Evolutionary conservation across 2,113 vertebrate genomes (phyloP).

Genomic region (Lutjanus erythropterus): DNA sequence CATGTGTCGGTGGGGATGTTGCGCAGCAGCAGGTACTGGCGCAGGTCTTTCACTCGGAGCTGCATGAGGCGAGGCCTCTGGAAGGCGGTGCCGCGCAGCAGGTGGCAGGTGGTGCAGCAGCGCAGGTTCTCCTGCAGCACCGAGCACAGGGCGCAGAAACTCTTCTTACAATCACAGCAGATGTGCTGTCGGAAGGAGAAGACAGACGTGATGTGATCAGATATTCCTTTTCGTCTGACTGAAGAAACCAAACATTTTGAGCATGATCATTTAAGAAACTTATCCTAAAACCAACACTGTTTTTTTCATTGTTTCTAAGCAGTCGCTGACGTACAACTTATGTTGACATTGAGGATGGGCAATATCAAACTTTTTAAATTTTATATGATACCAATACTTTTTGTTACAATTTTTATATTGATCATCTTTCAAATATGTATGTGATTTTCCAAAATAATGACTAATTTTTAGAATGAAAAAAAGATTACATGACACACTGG

Average conservation of each 20-base stretch:
- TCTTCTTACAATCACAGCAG: constrained; percentile 96
- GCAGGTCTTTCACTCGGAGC: constrained; percentile 94
- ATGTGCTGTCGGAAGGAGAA: constrained; percentile 85
- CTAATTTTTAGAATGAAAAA: too few species aligned
- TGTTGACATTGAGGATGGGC: too few species aligned
- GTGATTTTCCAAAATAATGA: too few species aligned
- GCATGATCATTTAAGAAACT: not conserved
- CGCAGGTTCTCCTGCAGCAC: constrained; percentile 92
- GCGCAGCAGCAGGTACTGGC: constrained; percentile 94
- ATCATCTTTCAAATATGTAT: too few species aligned
- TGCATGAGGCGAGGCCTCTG: constrained; percentile 94
- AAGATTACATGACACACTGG: too few species aligned
- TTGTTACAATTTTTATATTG: too few species aligned
- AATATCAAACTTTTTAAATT: too few species aligned
- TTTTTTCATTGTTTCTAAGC: constrained; percentile 13
- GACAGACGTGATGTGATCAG: constrained; percentile 24
- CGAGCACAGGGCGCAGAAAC: constrained; percentile 94
- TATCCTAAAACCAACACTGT: too few species aligned
- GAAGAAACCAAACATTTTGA: constrained; percentile 1
- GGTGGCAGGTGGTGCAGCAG: constrained; percentile 92
- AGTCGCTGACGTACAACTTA: constrained; percentile 4
- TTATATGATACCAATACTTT: too few species aligned
- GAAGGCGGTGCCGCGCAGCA: constrained; percentile 93
- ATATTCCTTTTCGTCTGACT: constrained; percentile 20
- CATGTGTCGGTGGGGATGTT: constrained; percentile 95